phyloP scores from a whole-genome alignment of 2,113 vertebrate species.

The Coryphaenoides rupestris region DNA sequence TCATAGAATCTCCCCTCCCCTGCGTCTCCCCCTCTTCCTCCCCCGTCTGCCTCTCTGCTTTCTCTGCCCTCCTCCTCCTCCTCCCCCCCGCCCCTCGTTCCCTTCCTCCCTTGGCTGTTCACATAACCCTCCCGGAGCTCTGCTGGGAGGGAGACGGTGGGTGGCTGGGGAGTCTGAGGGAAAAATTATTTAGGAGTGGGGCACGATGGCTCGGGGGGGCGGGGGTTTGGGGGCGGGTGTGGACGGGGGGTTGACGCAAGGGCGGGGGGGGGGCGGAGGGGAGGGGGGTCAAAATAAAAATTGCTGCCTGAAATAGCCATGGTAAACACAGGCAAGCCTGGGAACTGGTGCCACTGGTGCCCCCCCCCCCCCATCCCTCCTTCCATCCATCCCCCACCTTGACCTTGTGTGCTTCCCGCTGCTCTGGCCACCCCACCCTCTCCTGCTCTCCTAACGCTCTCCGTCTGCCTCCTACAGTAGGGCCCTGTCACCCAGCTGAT shows the following conservation, averaged over 20 bases:
- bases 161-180: conserved; percentile 44
- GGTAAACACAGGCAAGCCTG: conserved; percentile 83
- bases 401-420: background rate
- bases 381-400: conserved; percentile 5
- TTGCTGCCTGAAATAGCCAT: conserved; percentile 82
- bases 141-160: conserved; percentile 30
- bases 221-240: conserved; percentile 54
- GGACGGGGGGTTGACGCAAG: no score
- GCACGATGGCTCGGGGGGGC: conserved; percentile 50
- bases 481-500: no score
- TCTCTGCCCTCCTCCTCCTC: conserved; percentile 69
- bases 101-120: conserved; percentile 75
- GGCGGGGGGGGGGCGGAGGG: conserved; percentile 29
- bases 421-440: no score
- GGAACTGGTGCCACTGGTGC: conserved; percentile 76
- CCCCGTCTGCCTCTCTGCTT: conserved; percentile 29
- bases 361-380: no score
- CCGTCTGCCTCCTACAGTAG: no score
- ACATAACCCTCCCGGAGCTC: conserved; percentile 85
- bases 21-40: conserved; percentile 35
- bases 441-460: no score
- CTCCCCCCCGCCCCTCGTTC: conserved; percentile 25
- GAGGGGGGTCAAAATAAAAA: conserved; percentile 53
- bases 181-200: conserved; percentile 57
- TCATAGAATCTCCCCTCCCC: conserved; percentile 29